Evolutionary conservation across 2,888 invertebrate genomes (phyloP).

Genomic region (Leptura quadrifasciata): DNA sequence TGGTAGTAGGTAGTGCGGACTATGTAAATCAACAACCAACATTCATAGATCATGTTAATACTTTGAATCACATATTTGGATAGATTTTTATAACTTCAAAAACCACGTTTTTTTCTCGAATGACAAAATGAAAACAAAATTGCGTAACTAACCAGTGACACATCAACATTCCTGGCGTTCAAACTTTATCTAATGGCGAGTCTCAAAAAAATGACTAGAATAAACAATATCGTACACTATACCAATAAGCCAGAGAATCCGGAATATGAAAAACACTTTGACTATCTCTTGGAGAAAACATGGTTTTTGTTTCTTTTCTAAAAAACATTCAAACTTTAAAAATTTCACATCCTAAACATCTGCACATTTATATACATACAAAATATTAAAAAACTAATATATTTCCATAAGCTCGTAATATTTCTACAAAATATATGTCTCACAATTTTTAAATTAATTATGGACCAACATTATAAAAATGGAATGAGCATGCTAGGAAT

Average conservation of each 20-base stretch:
- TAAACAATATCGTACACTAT: too few relatives aligned
- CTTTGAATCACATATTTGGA: conserved; percentile 25
- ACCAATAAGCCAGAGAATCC: too few relatives aligned
- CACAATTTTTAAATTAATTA: conserved; percentile 46
- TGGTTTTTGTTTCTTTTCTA: conserved; percentile 6
- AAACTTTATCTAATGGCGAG: too few relatives aligned
- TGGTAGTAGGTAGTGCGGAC: conserved; percentile 21
- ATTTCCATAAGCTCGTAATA: conserved; percentile 58
- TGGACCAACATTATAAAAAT: conserved; percentile 42
- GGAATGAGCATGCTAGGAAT: conserved; percentile 19
- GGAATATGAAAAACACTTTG: too few relatives aligned
- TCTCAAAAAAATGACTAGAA: too few relatives aligned
- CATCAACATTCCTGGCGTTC: too few relatives aligned
- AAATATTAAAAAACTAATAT: conserved; percentile 59
- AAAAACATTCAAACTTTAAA: conserved; percentile 18
- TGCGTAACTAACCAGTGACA: too few relatives aligned
- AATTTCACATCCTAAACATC: conserved; percentile 26
- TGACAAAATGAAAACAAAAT: background rate
- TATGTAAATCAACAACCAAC: conserved; percentile 44
- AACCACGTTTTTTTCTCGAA: conserved; percentile 26
- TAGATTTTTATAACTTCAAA: conserved; percentile 11
- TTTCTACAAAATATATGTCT: conserved; percentile 63
- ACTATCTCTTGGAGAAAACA: background rate
- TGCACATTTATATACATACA: conserved; percentile 60
- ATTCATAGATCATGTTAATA: conserved; percentile 29